Conservation (phyloP, 2,797 vertebrate species). For the Buceros bicornis region DNA sequence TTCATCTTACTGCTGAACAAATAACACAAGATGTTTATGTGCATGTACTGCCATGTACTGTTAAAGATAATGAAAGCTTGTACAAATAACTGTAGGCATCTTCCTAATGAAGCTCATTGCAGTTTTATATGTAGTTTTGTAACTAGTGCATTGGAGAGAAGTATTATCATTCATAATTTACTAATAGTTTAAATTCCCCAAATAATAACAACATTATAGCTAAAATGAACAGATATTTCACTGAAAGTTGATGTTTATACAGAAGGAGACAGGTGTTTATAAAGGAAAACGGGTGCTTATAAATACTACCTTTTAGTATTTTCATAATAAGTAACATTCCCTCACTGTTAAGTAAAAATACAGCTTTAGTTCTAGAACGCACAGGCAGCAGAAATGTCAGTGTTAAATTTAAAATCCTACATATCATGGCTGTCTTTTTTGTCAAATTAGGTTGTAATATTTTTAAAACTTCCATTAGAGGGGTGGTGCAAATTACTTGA, state of each 20-base stretch:
- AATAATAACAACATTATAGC: neutral
- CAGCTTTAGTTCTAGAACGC: neutral
- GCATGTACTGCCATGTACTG: neutral
- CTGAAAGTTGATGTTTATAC: neutral
- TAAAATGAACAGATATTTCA: neutral
- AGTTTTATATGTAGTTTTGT: neutral
- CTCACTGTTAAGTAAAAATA: neutral
- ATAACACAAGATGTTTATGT: constrained; percentile 12
- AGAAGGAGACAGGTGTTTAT: neutral
- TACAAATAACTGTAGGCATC: constrained; percentile 11
- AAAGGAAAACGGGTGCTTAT: neutral
- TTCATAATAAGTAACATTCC: neutral
- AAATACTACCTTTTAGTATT: neutral
- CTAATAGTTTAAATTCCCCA: neutral
- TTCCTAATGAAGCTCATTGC: constrained; percentile 19
- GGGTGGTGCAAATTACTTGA: neutral
- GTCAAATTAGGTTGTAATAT: neutral
- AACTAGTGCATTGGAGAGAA: neutral
- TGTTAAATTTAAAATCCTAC: neutral
- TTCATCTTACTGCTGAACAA: neutral
- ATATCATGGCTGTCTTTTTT: rapidly evolving
- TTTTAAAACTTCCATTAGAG: neutral
- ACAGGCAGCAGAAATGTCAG: neutral
- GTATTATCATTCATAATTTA: neutral
- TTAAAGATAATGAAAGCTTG: constrained; percentile 10